Evolutionary conservation across 2,797 vertebrate genomes (phyloP), one percentile per base, ranked within the genome.

Genomic region (Darevskia nairensis): DNA sequence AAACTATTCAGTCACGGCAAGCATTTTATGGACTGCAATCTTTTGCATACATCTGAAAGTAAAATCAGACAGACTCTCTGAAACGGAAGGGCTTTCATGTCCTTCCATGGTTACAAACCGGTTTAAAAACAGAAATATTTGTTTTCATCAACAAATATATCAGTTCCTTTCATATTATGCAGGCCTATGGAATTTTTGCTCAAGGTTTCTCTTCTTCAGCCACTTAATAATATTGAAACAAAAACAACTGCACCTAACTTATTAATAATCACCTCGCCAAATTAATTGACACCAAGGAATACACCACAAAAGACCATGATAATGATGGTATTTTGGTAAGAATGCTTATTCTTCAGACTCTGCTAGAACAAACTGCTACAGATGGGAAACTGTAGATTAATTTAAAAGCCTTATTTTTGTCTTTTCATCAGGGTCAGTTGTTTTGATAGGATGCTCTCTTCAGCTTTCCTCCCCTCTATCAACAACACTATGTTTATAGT

Each of bases 401-500:
- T 76, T 55, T 59, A 50, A 85, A 17, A 80, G 32, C 41, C 25
- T n/a, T 77, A 76, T 81, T 89, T 86, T 89, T 76, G 17, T n/a
- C 80, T 89, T 85, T 55, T 46, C 15, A 25, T 81, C 41, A 74
- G 66, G 39, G 77, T 83, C 27, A 83, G 80, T 89, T 85, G n/a
- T 81, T 89, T 85, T 85, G 64, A 71, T 55, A 85, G 85, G 75
- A 76, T 85, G 59, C 44, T 81, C 4, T 81, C 25, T 59, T 80
- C 78, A 82, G 83, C 55, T 76, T 78, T 55, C 69, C 61, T 84
- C 50, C 66, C 32, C 64, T 89, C 44, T 85, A 80, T 85, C 88
- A 89, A 85, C 59, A 89, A 68, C 41, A 39, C 19, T 76, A 17
- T 89, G 71, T 89, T 85, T 89, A 68, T 85, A 81, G 71, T 81